Percentiles rank a stretch among this genome's conserved stretches.
phyloP scores from a whole-genome alignment of 2,797 vertebrate genomes.

The Helostoma temminkii region DNA sequence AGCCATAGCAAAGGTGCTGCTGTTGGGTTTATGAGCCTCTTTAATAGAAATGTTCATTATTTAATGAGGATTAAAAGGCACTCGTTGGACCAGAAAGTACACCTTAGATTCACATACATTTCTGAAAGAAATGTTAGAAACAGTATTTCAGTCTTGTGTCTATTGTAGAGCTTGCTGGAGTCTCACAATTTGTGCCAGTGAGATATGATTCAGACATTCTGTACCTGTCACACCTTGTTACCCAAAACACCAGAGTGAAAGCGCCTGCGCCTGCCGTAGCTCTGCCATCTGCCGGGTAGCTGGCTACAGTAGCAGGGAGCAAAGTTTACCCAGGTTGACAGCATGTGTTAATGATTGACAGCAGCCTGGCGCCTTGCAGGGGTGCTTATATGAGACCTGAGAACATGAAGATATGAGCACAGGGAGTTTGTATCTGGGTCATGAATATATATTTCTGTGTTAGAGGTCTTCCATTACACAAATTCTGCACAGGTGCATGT shows the following conservation, averaged over 20 bases:
- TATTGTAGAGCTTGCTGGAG: background rate
- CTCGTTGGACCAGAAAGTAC: background rate
- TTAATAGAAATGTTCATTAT: background rate
- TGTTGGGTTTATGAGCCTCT: background rate
- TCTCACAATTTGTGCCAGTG: background rate
- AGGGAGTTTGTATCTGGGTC: conserved; percentile 38
- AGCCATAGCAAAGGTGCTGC: too few species aligned
- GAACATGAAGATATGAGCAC: conserved; percentile 29
- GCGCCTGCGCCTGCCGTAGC: conserved; percentile 9
- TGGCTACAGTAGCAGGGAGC: conserved; percentile 32
- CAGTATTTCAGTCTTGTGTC: background rate
- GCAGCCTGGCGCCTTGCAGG: conserved; percentile 41
- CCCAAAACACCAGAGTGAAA: conserved; percentile 23
- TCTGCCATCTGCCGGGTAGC: conserved; percentile 35
- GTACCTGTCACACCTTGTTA: conserved; percentile 22
- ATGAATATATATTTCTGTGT: conserved; percentile 56
- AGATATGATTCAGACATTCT: conserved; percentile 5
- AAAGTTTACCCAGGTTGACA: conserved; percentile 55
- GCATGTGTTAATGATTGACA: conserved; percentile 71
- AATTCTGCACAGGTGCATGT: conserved; percentile 12
- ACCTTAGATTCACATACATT: too few species aligned
- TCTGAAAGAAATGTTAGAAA: background rate
- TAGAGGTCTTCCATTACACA: conserved; percentile 38
- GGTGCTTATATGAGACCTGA: conserved; percentile 52
- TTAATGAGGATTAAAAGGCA: background rate